phyloP scores from a whole-genome alignment of 2,113 vertebrate genomes.

The Vidua macroura region DNA sequence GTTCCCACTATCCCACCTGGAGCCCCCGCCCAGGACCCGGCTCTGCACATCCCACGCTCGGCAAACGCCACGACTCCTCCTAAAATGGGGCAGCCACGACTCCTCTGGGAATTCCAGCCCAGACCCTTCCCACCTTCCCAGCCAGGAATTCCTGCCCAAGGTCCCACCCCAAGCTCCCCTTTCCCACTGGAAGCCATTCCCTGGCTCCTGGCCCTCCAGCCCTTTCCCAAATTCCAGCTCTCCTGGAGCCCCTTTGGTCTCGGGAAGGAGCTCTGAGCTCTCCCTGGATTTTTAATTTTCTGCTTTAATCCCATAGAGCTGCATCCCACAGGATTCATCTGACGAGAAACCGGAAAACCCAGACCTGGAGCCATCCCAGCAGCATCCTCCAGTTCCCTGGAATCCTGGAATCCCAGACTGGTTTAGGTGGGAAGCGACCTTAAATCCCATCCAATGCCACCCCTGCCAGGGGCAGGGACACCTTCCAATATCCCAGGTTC shows the following conservation, averaged over 20 bases:
- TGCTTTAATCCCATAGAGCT: background rate
- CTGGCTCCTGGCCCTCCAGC: background rate
- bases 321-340: background rate
- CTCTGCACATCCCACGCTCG: fast-evolving
- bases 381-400: background rate
- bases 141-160: fast-evolving
- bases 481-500: fast-evolving
- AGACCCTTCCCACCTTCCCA: background rate
- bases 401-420: background rate
- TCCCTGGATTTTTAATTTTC: background rate
- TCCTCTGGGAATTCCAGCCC: background rate
- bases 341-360: background rate
- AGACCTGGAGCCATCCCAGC: background rate
- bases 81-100: background rate
- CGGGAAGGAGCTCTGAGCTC: fast-evolving
- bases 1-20: background rate
- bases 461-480: background rate
- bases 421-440: too few relatives aligned
- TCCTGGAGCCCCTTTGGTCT: background rate
- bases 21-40: fast-evolving
- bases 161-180: background rate
- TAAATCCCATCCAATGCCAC: background rate
- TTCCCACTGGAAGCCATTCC: background rate
- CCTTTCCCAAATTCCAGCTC: background rate
- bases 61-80: background rate